Base-by-base conservation (phyloP, 2,113 vertebrate genomes). In the Perca fluviatilis region DNA sequence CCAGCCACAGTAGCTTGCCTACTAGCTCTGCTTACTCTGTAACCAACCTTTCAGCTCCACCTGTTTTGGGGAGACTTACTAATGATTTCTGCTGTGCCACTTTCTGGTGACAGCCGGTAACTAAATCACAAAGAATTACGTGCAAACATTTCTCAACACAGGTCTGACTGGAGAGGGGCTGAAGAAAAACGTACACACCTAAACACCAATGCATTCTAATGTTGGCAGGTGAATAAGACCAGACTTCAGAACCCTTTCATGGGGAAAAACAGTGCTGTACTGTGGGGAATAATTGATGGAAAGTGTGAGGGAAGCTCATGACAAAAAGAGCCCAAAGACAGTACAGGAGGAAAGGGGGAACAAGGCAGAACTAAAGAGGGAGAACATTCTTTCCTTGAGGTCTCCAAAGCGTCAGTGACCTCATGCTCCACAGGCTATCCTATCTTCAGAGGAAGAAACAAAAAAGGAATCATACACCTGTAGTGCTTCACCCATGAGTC, bases 371-470 rank as follows among this genome's bases (percentile, higher is more conserved):
- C 66, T 71, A 62, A 80, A 79, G 60, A 81, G 51, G 33, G 74
- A n/a, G 64, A 79, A 58, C 51, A 72, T 69, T 84, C 50, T 70
- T 83, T 89, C 84, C 64, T 85, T 76, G 58, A 83, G 84, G 86
- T 79, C 77, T 89, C 66, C 73, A 82, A 84, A 82, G 75, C 79
- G 73, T 77, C 77, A 85, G 71, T 74, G 80, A 87, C 82, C 86
- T 84, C 33, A 50, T 63, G 70, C 67, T 90, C 91, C 83, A 87
- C 73, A 65, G 79, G 89, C 86, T 81, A 81, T 56, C 81, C 72
- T 70, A 63, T 81, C 86, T 89, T 92, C 86, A 90, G 83, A 77
- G 79, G 68, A 33, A 60, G 82, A 75, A 66, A 81, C n/a, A 77
- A 10, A 79, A 68, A 79, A 68, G 62, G 54, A 75, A 83, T 75